Conservation (phyloP, 2,113 vertebrate species). For the Thermophis baileyi region DNA sequence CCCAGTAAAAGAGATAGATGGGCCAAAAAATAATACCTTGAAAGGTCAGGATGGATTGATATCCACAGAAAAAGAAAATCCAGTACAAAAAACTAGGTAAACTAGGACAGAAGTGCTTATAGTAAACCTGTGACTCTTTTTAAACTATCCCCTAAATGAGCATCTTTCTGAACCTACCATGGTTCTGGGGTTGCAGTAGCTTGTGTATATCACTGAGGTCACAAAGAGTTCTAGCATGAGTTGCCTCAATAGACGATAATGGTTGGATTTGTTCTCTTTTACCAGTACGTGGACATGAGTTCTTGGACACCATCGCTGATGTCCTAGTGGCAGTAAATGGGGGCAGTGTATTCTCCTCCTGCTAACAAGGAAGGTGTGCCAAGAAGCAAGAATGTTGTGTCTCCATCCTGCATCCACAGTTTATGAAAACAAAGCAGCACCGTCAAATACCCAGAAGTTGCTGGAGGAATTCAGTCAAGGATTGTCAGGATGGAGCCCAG, state of each 20-base stretch:
- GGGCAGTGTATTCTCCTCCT: neutral
- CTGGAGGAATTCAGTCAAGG: neutral
- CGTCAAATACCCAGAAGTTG: neutral
- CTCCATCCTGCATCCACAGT: neutral
- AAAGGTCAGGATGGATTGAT: neutral
- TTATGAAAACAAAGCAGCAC: neutral
- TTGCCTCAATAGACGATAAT: neutral
- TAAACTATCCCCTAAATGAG: neutral
- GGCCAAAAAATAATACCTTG: neutral
- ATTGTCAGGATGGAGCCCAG: neutral
- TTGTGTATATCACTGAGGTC: neutral
- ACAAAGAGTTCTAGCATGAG: neutral
- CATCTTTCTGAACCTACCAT: neutral
- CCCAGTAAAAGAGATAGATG: neutral
- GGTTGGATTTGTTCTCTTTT: neutral
- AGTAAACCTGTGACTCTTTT: neutral
- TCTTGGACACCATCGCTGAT: neutral
- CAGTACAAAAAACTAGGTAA: neutral
- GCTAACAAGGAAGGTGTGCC: neutral
- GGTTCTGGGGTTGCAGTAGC: neutral
- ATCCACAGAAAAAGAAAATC: neutral
- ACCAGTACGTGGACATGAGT: neutral
- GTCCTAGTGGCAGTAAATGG: neutral
- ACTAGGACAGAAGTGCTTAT: neutral
- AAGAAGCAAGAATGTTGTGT: neutral